phyloP scores from a whole-genome alignment of 1,140 invertebrate genomes.

The Glomeris maerens region DNA sequence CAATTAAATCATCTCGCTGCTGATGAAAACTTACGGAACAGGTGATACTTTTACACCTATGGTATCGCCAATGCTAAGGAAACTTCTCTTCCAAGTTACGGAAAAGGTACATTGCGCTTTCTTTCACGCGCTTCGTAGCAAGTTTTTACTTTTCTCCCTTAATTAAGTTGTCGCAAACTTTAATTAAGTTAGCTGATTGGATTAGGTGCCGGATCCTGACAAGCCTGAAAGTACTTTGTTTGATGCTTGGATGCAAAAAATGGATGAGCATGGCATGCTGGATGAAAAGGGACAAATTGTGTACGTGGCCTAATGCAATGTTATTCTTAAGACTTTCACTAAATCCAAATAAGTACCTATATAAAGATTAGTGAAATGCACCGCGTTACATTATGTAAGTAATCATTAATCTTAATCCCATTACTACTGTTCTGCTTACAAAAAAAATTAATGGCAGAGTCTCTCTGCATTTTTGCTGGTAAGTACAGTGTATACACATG shows the following conservation, averaged over 20 bases:
- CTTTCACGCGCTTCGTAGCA: no score
- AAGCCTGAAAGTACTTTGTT: constrained; percentile 5
- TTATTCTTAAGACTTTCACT: no score
- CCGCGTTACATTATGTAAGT: no score
- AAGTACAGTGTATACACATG: no score
- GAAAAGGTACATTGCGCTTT: constrained; percentile 21
- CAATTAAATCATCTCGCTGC: not conserved
- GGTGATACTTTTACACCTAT: constrained; percentile 5
- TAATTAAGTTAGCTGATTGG: constrained; percentile 18
- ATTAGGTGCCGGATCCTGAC: constrained; percentile 3
- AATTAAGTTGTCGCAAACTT: constrained; percentile 12
- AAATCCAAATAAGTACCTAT: no score
- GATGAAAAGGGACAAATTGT: constrained; percentile 6
- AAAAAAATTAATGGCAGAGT: no score
- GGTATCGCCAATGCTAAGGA: constrained; percentile 23
- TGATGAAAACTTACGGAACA: constrained; percentile 10
- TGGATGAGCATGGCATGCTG: not conserved
- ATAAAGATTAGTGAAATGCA: no score
- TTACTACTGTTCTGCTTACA: no score
- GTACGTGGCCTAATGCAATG: constrained; percentile 7
- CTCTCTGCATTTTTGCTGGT: no score
- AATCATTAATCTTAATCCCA: no score
- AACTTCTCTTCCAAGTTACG: constrained; percentile 24
- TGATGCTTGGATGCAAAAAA: not conserved
- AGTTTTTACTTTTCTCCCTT: constrained; percentile 2